phyloP scores from a whole-genome alignment of 2,888 invertebrate genomes.

The Barypeithes pellucidus region DNA sequence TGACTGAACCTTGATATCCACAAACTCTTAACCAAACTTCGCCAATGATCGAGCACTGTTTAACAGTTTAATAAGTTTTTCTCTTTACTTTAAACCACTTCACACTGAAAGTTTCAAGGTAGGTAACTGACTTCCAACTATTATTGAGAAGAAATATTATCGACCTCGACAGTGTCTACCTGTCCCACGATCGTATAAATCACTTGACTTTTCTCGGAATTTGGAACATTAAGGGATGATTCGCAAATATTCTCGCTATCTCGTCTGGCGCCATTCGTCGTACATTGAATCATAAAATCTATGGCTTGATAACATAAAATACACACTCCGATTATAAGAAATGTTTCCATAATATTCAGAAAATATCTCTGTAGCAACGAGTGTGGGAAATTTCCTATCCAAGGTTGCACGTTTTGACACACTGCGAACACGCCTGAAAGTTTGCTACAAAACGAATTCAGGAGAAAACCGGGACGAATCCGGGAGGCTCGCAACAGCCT shows the following conservation, averaged over 20 bases:
- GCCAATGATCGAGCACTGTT: constrained; percentile 12
- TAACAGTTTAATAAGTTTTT: constrained; percentile 24
- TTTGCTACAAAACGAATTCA: constrained; percentile 31
- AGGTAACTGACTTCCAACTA: constrained; percentile 16
- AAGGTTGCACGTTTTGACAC: constrained; percentile 24
- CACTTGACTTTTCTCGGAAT: constrained; percentile 61
- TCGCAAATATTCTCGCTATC: constrained; percentile 37
- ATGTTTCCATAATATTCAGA: constrained; percentile 75
- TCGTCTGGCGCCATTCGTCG: constrained; percentile 56
- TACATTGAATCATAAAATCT: constrained; percentile 75
- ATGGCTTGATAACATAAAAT: constrained; percentile 80
- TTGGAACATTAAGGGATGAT: constrained; percentile 42
- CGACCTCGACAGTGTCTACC: constrained; percentile 39
- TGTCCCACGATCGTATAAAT: constrained; percentile 66
- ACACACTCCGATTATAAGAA: constrained; percentile 79
- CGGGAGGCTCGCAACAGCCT: constrained; percentile 31
- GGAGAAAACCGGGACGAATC: constrained; percentile 15
- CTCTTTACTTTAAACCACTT: constrained; percentile 22
- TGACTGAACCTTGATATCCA: neutral
- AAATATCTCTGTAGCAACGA: neutral
- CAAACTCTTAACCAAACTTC: constrained; percentile 25
- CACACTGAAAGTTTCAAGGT: constrained; percentile 23
- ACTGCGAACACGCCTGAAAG: constrained; percentile 38
- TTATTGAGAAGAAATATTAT: constrained; percentile 33
- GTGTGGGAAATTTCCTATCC: neutral